These are phyloP conservation scores for Hydrozoanthus gracilis DNA, from an alignment of 92 coral and sea anemone genomes.

Conservation along the genomic window DNA sequence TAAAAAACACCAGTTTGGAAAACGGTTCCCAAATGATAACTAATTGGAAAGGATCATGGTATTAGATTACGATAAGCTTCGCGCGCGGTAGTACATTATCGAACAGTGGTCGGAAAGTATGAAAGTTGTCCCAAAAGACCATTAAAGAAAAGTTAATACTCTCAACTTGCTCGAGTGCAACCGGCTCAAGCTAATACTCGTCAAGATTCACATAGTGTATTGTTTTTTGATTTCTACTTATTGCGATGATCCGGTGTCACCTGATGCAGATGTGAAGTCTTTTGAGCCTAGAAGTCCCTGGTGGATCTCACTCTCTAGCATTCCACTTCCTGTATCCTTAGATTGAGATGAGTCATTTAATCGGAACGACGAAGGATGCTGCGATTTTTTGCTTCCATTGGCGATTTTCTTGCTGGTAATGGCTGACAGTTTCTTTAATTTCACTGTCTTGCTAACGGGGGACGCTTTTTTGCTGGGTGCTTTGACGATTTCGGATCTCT, in stretches of 20 bases:
- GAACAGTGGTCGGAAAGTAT: too few relatives aligned
- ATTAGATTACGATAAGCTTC: too few relatives aligned
- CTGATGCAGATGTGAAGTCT: conserved; percentile 31
- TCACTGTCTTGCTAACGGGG: conserved; percentile 8
- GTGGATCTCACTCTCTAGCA: conserved; percentile 39
- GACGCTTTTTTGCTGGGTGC: not conserved
- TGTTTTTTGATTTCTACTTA: not conserved
- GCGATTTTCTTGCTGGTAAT: conserved; percentile 1
- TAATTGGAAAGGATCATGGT: too few relatives aligned
- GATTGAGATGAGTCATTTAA: conserved; percentile 23
- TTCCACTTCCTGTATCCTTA: conserved; percentile 43
- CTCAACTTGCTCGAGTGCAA: not conserved
- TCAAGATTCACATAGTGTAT: not conserved
- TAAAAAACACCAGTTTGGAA: too few relatives aligned
- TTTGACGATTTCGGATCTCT: conserved; percentile 15
- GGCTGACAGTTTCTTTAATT: not conserved
- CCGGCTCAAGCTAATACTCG: not conserved
- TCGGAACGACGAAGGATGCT: conserved; percentile 28
- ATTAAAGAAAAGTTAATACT: too few relatives aligned
- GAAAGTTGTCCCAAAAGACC: too few relatives aligned
- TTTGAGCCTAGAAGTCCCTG: conserved; percentile 37
- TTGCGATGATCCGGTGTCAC: conserved; percentile 31
- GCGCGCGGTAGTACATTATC: too few relatives aligned
- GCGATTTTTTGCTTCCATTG: conserved; percentile 20
- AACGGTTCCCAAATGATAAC: too few relatives aligned